Conservation (phyloP, 2,113 vertebrate genomes). For the Callospermophilus lateralis region DNA sequence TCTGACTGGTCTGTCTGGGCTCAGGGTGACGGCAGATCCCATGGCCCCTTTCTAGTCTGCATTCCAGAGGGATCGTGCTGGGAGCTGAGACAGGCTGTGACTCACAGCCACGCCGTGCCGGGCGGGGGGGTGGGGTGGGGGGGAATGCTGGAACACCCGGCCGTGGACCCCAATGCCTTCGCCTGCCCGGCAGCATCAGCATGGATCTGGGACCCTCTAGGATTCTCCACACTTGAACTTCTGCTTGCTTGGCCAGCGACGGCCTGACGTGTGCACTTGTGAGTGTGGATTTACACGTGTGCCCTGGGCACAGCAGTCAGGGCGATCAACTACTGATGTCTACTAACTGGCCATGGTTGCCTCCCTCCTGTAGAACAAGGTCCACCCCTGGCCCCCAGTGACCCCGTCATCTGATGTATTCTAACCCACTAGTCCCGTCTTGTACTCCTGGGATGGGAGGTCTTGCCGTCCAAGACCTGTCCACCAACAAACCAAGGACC, state of each 20-base stretch:
- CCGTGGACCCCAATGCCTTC: not conserved
- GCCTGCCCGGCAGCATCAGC: not conserved
- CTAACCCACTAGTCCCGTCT: no score
- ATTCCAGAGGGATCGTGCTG: not conserved
- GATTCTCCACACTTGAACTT: not conserved
- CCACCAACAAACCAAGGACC: not conserved
- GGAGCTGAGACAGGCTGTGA: not conserved
- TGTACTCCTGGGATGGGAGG: not conserved
- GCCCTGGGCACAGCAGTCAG: not conserved
- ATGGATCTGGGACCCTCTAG: not conserved
- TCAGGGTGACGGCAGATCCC: not conserved
- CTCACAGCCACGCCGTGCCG: accelerated
- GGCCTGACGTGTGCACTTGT: not conserved
- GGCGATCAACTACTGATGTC: not conserved
- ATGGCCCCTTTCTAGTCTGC: not conserved
- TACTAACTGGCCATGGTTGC: no score
- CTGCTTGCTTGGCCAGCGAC: not conserved
- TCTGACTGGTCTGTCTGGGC: not conserved
- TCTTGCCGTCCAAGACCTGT: not conserved
- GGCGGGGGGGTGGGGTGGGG: accelerated
- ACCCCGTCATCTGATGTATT: accelerated
- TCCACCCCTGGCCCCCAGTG: not conserved
- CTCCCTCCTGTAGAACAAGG: not conserved
- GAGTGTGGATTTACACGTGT: not conserved
- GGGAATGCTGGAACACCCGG: accelerated